A percentile compares a stretch with the other conserved stretches of the same genome.
Evolutionary conservation across 2,797 vertebrate genomes (phyloP).

Genomic region (Chelmon rostratus): DNA sequence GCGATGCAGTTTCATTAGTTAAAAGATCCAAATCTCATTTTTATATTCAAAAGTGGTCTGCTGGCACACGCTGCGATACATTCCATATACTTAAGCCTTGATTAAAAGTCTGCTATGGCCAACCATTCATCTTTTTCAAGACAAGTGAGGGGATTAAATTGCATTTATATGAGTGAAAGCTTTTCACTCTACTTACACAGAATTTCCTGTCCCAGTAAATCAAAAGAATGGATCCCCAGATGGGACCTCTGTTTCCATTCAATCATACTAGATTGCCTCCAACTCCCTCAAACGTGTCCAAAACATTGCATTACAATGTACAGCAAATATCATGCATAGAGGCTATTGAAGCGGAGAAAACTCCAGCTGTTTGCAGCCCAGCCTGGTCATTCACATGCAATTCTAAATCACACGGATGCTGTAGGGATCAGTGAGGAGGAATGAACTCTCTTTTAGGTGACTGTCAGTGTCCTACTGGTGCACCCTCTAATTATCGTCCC

Average conservation of each 20-base stretch:
- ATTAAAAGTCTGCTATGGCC: constrained; percentile 68
- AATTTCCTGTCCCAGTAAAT: constrained; percentile 67
- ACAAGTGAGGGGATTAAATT: constrained; percentile 54
- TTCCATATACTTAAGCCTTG: constrained; percentile 54
- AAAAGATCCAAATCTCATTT: constrained; percentile 43
- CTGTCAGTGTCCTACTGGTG: constrained; percentile 63
- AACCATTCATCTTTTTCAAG: constrained; percentile 70
- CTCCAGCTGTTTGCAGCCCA: constrained; percentile 69
- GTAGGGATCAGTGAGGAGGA: constrained; percentile 58
- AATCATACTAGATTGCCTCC: constrained; percentile 46
- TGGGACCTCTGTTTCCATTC: constrained; percentile 61
- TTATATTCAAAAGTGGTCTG: constrained; percentile 66
- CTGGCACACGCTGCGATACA: constrained; percentile 53
- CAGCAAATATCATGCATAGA: constrained; percentile 61
- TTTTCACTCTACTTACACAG: constrained; percentile 63
- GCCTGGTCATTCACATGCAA: constrained; percentile 65
- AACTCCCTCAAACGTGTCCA: constrained; percentile 47
- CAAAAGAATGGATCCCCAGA: constrained; percentile 59
- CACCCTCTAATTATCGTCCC: constrained; percentile 69
- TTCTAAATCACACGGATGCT: constrained; percentile 61
- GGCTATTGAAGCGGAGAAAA: constrained; percentile 48
- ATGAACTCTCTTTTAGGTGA: constrained; percentile 59
- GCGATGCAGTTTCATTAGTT: constrained; percentile 32
- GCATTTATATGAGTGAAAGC: constrained; percentile 63
- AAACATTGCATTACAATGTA: constrained; percentile 62